These are phyloP conservation scores for Struthio camelus DNA, from an alignment of 2,113 vertebrate species.

Conservation along the genomic window DNA sequence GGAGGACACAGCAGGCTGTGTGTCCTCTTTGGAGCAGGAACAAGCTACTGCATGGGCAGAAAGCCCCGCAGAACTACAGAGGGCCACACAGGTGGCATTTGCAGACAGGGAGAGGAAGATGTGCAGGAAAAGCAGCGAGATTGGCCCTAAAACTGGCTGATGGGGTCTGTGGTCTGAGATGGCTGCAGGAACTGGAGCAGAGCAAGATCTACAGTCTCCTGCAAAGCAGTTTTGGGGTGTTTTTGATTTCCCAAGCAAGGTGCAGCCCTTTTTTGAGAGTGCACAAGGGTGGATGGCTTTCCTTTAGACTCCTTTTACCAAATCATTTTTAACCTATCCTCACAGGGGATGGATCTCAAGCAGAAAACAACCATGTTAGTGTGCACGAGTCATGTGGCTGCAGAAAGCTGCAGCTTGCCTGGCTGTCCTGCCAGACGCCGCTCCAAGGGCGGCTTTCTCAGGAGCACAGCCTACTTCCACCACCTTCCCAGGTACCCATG, in stretches of 20 bases:
- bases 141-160: not conserved
- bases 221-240: not conserved
- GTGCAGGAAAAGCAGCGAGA: not conserved
- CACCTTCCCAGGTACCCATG: too few species aligned
- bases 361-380: fast-evolving
- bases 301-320: not conserved
- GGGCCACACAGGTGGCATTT: not conserved
- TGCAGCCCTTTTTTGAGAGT: not conserved
- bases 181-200: fast-evolving
- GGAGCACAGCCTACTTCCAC: too few species aligned
- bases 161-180: not conserved
- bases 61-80: not conserved
- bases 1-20: not conserved
- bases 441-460: too few species aligned
- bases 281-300: not conserved
- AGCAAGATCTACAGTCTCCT: not conserved
- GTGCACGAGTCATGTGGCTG: too few species aligned
- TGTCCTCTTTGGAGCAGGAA: not conserved
- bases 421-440: too few species aligned
- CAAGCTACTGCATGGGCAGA: fast-evolving
- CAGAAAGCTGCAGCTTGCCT: too few species aligned
- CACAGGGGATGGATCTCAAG: not conserved
- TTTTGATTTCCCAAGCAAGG: not conserved
- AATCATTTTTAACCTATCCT: not conserved
- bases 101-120: not conserved